Percentiles rank a stretch among this genome's conserved stretches.
phyloP scores from a whole-genome alignment of 2,797 vertebrate genomes.

The Danio aesculapii region DNA sequence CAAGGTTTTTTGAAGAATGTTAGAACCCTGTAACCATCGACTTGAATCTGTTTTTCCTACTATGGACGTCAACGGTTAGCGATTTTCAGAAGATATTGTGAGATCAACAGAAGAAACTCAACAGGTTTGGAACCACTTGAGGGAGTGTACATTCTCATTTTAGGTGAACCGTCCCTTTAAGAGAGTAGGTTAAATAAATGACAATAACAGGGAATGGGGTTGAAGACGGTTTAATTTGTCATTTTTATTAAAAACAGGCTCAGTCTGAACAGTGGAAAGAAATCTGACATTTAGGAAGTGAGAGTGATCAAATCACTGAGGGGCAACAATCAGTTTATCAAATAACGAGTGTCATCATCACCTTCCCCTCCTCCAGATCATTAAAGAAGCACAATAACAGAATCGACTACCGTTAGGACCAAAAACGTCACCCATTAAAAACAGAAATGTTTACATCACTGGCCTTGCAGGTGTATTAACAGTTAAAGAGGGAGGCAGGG shows the following conservation, averaged over 20 bases:
- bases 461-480: conserved; percentile 27
- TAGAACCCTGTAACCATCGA: too few relatives aligned
- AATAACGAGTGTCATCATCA: neutral
- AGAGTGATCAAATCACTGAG: conserved; percentile 46
- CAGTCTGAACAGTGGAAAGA: conserved; percentile 42
- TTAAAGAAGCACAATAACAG: conserved; percentile 38
- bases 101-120: too few relatives aligned
- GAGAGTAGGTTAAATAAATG: too few relatives aligned
- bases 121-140: too few relatives aligned
- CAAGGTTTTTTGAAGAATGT: too few relatives aligned
- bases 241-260: conserved; percentile 66
- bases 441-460: conserved; percentile 19
- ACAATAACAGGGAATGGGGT: conserved; percentile 28
- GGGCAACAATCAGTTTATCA: conserved; percentile 59
- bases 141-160: too few relatives aligned
- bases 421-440: conserved; percentile 49
- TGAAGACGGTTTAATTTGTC: conserved; percentile 68
- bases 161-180: too few relatives aligned
- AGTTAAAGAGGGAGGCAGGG: conserved; percentile 16
- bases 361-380: conserved; percentile 22
- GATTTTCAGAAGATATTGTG: too few relatives aligned
- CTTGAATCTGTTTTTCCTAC: too few relatives aligned
- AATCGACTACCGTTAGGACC: conserved; percentile 17
- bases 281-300: conserved; percentile 59
- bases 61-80: too few relatives aligned